Base-by-base conservation (phyloP, 2,113 vertebrate genomes). In the Elanus axillaris region DNA sequence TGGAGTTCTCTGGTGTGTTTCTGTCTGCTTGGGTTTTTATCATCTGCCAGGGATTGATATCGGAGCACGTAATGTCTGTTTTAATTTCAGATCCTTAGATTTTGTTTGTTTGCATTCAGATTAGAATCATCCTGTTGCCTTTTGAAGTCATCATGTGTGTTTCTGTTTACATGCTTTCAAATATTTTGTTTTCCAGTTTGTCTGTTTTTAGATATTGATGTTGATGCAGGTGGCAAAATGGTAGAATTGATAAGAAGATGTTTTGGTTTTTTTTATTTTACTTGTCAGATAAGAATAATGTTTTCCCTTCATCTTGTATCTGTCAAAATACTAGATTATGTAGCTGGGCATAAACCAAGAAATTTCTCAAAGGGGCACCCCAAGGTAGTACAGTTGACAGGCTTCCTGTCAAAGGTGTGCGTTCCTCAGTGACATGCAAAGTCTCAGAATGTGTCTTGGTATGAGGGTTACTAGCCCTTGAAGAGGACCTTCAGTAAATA, bases 41-140 rank as follows among this genome's bases (percentile, higher is more conserved):
- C 81, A 11, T 88, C 32, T 94, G 92, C 92, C 83, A 96, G 64
- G 59, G n/a, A 52, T 7, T 92, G 75, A 59, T 64, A 59, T 32
- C n/a, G 25, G 75, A 78, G 75, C 79, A 86, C 60, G 13, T 77
- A 82, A 88, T 86, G 50, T 63, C 82, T 86, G 78, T 21, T 84
- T 95, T 74, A 74, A 92, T 80, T 93, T 52, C 68, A 74, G 40
- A 59, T 20, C 47, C 63, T 86, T 86, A 77, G 63, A 58, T 80
- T 94, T 80, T 91, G 71, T 93, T 96, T 93, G 78, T 96, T 94
- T 96, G 68, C 22, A 3, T 94, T 94, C 72, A 84, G 86, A 94
- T 96, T 92, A 75, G 87, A 90, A 77, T 94, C 88, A 94, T 71
- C 64, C 82, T 93, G 71, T 94, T 94, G 90, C 88, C 68, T 92